Percentiles rank a stretch among this genome's conserved stretches.
Conservation (phyloP, 23 tunicate species). For the Aplidium turbinatum region DNA sequence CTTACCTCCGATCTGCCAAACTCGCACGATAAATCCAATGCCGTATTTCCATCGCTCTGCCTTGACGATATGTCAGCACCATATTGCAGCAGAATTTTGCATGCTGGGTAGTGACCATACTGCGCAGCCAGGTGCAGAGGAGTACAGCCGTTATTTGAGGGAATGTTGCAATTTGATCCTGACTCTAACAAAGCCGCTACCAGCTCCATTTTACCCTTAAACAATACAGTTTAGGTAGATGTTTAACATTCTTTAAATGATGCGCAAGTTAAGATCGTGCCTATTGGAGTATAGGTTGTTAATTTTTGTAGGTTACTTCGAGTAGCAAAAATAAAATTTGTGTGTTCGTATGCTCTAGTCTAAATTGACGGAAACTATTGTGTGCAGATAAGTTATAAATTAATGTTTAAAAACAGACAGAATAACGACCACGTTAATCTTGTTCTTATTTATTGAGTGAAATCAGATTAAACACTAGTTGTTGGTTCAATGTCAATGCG, state of each 20-base stretch:
- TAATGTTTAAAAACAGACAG: too few relatives aligned
- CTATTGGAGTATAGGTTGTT: too few relatives aligned
- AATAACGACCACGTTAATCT: too few relatives aligned
- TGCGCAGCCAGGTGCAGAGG: slow-evolving; percentile 62
- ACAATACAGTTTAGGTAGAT: background rate
- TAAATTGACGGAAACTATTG: background rate
- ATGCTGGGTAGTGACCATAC: slow-evolving; percentile 38
- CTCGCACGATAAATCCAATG: slow-evolving; percentile 56
- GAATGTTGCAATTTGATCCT: slow-evolving; percentile 28
- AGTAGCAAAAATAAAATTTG: background rate
- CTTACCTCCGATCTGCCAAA: slow-evolving; percentile 47
- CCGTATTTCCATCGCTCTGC: slow-evolving; percentile 12
- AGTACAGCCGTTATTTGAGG: slow-evolving; percentile 36
- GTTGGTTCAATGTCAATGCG: too few relatives aligned
- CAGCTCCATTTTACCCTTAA: slow-evolving; percentile 44
- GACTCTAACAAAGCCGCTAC: slow-evolving; percentile 45
- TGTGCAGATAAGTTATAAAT: too few relatives aligned
- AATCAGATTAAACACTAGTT: too few relatives aligned
- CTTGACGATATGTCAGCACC: slow-evolving; percentile 38
- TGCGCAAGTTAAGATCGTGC: too few relatives aligned
- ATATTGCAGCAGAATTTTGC: slow-evolving; percentile 50
- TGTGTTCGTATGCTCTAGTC: too few relatives aligned
- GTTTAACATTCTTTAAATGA: too few relatives aligned
- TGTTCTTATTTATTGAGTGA: too few relatives aligned
- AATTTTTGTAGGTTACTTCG: too few relatives aligned